phyloP scores from a whole-genome alignment of 1,140 invertebrate species.

The Bicyclus anynana region DNA sequence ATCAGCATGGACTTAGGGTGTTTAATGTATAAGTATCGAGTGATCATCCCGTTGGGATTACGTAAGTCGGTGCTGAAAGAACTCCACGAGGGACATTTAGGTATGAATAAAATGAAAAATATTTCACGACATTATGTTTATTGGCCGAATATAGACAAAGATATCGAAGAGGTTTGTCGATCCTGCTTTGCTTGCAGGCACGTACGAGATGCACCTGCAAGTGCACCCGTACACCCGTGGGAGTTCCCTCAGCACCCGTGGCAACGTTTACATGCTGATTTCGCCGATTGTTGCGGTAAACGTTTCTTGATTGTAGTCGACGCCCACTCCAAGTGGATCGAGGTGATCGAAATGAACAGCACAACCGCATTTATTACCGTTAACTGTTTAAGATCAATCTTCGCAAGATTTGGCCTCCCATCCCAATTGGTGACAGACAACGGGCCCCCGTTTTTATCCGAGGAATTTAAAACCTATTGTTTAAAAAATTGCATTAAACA shows the following conservation, averaged over 20 bases:
- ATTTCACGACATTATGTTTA: slow-evolving; percentile 65
- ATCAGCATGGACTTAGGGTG: slow-evolving; percentile 29
- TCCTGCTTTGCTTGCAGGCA: slow-evolving; percentile 31
- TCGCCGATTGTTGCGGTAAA: slow-evolving; percentile 25
- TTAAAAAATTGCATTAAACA: slow-evolving; percentile 36
- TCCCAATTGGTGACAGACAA: slow-evolving; percentile 46
- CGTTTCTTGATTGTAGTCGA: slow-evolving; percentile 32
- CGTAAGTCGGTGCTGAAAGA: slow-evolving; percentile 43
- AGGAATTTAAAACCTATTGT: slow-evolving; percentile 22
- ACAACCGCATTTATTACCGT: slow-evolving; percentile 20
- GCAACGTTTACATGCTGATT: slow-evolving; percentile 40
- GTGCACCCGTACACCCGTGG: slow-evolving; percentile 35
- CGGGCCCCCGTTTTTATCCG: slow-evolving; percentile 35
- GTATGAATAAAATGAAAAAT: slow-evolving; percentile 69
- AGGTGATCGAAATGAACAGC: slow-evolving; percentile 20
- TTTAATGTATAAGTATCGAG: slow-evolving; percentile 44
- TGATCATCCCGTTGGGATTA: slow-evolving; percentile 52
- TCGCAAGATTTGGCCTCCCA: slow-evolving; percentile 45
- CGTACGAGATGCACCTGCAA: slow-evolving; percentile 32
- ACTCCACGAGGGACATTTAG: slow-evolving; percentile 65
- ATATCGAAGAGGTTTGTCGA: slow-evolving; percentile 45
- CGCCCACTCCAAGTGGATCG: slow-evolving; percentile 39
- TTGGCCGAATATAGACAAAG: slow-evolving; percentile 63
- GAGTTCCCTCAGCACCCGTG: slow-evolving; percentile 38
- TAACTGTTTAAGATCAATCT: slow-evolving; percentile 25